Conservation (phyloP, 2,113 vertebrate species). For the Euleptes europaea region DNA sequence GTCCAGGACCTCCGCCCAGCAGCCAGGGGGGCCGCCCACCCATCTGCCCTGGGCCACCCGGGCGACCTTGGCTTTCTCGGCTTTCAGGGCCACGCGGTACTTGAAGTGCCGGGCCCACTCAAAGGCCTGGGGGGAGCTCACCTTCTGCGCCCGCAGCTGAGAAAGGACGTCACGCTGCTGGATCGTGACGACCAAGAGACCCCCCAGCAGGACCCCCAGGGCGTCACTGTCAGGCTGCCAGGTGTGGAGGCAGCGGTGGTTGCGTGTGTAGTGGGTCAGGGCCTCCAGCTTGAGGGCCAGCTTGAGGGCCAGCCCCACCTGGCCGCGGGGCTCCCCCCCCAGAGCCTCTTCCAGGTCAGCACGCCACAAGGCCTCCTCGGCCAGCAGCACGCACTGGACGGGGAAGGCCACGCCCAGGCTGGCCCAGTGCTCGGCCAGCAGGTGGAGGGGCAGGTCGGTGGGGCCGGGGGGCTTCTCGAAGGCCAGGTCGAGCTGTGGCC, state of each 20-base stretch:
- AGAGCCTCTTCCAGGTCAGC: constrained; percentile 61
- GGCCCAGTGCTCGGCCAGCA: constrained; percentile 39
- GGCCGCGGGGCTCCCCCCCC: not conserved
- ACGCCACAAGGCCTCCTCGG: constrained; percentile 79
- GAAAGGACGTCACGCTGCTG: constrained; percentile 73
- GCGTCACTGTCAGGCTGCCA: not conserved
- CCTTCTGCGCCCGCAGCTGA: constrained; percentile 61
- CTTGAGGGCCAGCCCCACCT: constrained; percentile 6
- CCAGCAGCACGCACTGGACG: constrained; percentile 82
- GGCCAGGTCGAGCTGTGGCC: constrained; percentile 10
- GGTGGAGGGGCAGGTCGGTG: not conserved
- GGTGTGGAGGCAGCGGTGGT: constrained; percentile 1
- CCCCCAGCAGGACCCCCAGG: constrained; percentile 47
- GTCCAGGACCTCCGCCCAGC: constrained; percentile 78
- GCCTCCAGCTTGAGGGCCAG: constrained; percentile 55
- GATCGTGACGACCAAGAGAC: constrained; percentile 54
- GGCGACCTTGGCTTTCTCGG: not conserved
- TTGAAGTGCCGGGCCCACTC: constrained; percentile 85
- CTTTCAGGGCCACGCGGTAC: constrained; percentile 69
- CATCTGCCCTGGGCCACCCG: not conserved
- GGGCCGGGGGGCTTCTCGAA: constrained; percentile 22
- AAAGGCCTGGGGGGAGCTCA: constrained; percentile 74
- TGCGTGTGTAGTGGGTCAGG: constrained; percentile 39
- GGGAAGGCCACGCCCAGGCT: constrained; percentile 71
- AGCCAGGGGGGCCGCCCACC: constrained; percentile 37